Evolutionary conservation across 2,888 invertebrate genomes (phyloP).

Genomic region (Watsonalla binaria): DNA sequence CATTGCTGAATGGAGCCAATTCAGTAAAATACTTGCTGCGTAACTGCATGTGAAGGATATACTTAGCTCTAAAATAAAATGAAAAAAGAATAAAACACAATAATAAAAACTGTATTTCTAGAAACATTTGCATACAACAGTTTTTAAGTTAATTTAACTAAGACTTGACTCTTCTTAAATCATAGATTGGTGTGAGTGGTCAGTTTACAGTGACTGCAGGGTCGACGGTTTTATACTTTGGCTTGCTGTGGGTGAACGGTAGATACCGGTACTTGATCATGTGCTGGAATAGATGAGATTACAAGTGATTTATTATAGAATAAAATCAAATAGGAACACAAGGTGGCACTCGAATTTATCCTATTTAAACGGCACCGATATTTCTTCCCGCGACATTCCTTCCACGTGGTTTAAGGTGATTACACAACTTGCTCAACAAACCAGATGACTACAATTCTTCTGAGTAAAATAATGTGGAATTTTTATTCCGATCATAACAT

Average conservation of each 20-base stretch:
- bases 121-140: conserved; percentile 70
- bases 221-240: conserved; percentile 88
- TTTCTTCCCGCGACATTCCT: no score
- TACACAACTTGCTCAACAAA: no score
- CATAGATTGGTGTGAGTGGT: conserved; percentile 34
- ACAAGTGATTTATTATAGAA: not conserved
- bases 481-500: no score
- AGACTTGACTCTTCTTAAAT: conserved; percentile 39
- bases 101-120: conserved; percentile 75
- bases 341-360: no score
- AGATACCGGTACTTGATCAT: conserved; percentile 99
- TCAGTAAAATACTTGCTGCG: not conserved
- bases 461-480: no score
- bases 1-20: no score
- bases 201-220: conserved; percentile 64
- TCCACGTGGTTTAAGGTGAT: no score
- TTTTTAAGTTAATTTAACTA: conserved; percentile 62
- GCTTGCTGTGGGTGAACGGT: conserved; percentile 99
- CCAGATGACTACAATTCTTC: no score
- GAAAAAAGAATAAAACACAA: conserved; percentile 59
- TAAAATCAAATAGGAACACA: no score
- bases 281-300: conserved; percentile 84
- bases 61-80: conserved; percentile 18
- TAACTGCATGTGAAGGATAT: not conserved
- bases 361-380: no score